These are phyloP conservation scores for Halcyon malimbica DNA, from an alignment of 2,113 vertebrate genomes.

Conservation along the genomic window DNA sequence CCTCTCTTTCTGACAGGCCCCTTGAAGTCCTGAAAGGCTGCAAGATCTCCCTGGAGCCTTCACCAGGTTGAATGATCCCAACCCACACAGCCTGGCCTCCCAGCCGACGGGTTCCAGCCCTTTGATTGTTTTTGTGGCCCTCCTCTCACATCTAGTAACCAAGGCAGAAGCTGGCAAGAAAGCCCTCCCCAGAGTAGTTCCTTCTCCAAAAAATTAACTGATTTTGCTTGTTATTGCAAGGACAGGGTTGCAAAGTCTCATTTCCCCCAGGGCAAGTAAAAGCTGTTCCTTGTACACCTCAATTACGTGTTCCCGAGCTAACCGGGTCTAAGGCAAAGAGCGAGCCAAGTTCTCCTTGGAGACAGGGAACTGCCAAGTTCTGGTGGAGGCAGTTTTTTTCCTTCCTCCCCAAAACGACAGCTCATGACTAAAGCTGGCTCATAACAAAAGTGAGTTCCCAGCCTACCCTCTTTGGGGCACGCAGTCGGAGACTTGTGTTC, in stretches of 20 bases:
- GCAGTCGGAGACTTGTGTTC: neutral
- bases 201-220: neutral
- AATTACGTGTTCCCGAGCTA: accelerated
- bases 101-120: no score
- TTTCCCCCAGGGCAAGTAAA: neutral
- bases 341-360: neutral
- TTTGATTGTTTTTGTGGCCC: no score
- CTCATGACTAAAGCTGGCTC: neutral
- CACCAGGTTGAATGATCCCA: no score
- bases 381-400: neutral
- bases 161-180: neutral
- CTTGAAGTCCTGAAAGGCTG: no score
- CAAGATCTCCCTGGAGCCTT: no score
- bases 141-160: neutral
- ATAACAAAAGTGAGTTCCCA: neutral
- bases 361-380: neutral
- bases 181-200: neutral
- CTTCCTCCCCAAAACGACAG: neutral
- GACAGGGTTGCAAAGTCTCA: neutral
- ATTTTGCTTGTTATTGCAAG: no score
- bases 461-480: neutral
- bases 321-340: neutral
- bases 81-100: no score
- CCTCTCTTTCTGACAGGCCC: no score
- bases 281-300: neutral